Evolutionary conservation across 1,140 invertebrate genomes (phyloP).

Genomic region (Asbolus verrucosus): DNA sequence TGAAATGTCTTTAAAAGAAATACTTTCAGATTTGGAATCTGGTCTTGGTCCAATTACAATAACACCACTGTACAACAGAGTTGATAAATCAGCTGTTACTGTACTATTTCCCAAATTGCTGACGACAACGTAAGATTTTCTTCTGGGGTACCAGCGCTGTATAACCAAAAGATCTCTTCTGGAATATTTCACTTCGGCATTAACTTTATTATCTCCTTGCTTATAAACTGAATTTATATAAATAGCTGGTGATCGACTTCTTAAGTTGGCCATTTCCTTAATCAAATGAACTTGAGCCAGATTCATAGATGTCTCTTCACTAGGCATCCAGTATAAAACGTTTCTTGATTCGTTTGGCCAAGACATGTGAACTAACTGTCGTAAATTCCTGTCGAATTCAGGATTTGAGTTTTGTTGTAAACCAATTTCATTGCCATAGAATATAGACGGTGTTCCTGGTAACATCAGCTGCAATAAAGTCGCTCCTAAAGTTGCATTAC

Average conservation of each 20-base stretch:
- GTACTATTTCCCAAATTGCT: slow-evolving; percentile 74
- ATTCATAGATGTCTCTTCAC: slow-evolving; percentile 61
- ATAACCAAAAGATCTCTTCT: slow-evolving; percentile 76
- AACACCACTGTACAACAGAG: slow-evolving; percentile 80
- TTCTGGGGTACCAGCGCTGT: slow-evolving; percentile 80
- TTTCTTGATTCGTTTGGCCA: slow-evolving; percentile 65
- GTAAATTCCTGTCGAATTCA: slow-evolving; percentile 70
- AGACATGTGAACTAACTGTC: slow-evolving; percentile 76
- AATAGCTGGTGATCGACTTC: slow-evolving; percentile 76
- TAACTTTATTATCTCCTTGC: slow-evolving; percentile 71
- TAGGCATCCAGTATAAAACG: slow-evolving; percentile 72
- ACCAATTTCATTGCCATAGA: slow-evolving; percentile 85
- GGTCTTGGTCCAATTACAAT: slow-evolving; percentile 73
- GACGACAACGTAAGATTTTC: slow-evolving; percentile 79
- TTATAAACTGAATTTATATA: slow-evolving; percentile 76
- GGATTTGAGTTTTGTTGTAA: slow-evolving; percentile 66
- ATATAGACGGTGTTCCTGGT: slow-evolving; percentile 83
- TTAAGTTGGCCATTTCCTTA: slow-evolving; percentile 69
- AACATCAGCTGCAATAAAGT: slow-evolving; percentile 78
- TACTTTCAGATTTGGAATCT: slow-evolving; percentile 69
- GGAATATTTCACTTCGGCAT: slow-evolving; percentile 74
- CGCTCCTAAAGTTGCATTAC: slow-evolving; percentile 74
- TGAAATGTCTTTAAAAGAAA: slow-evolving; percentile 76
- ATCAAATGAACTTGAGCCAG: slow-evolving; percentile 69
- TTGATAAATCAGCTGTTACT: slow-evolving; percentile 76